These are phyloP conservation scores for Hylyphantes graminicola DNA, from an alignment of 1,140 invertebrate genomes.

Conservation along the genomic window DNA sequence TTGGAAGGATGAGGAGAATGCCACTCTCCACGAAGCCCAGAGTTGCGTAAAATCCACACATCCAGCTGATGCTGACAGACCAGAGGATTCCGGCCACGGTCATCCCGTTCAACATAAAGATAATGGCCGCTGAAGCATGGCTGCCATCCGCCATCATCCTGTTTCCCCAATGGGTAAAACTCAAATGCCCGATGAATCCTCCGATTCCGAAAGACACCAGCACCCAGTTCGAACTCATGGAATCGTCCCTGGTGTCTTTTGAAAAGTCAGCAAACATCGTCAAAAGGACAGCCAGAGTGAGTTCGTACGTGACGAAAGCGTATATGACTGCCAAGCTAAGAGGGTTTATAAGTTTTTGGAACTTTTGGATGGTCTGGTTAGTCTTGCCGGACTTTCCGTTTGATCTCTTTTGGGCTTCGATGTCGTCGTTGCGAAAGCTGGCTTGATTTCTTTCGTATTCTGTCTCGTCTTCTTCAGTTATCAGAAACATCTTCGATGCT, in stretches of 20 bases:
- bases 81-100: conserved; percentile 18
- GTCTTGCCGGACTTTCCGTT: background rate
- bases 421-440: background rate
- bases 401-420: background rate
- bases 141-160: conserved; percentile 4
- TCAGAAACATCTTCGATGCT: conserved; percentile 19
- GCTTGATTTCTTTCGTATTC: background rate
- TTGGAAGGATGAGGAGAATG: background rate
- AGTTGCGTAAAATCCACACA: conserved; percentile 21
- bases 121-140: conserved; percentile 2
- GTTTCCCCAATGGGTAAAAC: conserved; percentile 4
- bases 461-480: conserved; percentile 15
- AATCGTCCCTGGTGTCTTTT: background rate
- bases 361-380: background rate
- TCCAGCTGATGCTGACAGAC: conserved; percentile 8
- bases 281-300: background rate
- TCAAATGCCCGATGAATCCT: background rate
- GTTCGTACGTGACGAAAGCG: conserved; percentile 11
- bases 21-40: conserved; percentile 32
- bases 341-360: background rate
- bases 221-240: background rate
- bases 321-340: conserved; percentile 2
- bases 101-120: conserved; percentile 27
- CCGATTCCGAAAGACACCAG: conserved; percentile 1
- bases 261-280: conserved; percentile 16